Evolutionary conservation across 2,888 invertebrate genomes (phyloP).

Genomic region (Yponomeuta cagnagella): DNA sequence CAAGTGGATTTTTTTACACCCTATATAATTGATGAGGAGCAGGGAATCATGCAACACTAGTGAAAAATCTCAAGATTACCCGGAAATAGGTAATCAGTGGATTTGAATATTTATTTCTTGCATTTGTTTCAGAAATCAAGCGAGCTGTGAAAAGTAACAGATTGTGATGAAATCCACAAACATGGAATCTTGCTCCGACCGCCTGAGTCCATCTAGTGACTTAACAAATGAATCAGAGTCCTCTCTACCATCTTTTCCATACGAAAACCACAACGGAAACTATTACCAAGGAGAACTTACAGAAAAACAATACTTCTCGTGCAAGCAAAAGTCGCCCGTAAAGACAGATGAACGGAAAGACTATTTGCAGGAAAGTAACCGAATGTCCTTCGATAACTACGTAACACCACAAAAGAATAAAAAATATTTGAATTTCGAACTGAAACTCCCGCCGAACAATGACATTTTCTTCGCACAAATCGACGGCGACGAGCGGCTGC

Average conservation of each 20-base stretch:
- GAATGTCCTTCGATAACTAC: conserved; percentile 56
- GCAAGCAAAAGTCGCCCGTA: conserved; percentile 49
- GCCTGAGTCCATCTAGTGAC: conserved; percentile 64
- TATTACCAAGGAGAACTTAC: conserved; percentile 50
- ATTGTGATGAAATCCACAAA: conserved; percentile 67
- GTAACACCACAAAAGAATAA: conserved; percentile 53
- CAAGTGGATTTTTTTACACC: too few species aligned
- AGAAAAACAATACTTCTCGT: conserved; percentile 60
- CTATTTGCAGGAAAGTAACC: conserved; percentile 59
- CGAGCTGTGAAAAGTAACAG: neutral
- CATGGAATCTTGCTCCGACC: conserved; percentile 64
- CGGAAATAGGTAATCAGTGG: too few species aligned
- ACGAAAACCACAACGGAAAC: conserved; percentile 52
- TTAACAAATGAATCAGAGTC: conserved; percentile 66
- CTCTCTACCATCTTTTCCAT: conserved; percentile 57
- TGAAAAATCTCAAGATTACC: too few species aligned
- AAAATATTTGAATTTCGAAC: conserved; percentile 67
- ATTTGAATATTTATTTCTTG: too few species aligned
- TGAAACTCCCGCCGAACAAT: conserved; percentile 59
- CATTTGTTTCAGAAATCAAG: neutral
- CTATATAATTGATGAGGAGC: too few species aligned
- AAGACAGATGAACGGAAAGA: conserved; percentile 40
- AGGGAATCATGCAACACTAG: too few species aligned
- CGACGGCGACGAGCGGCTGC: conserved; percentile 50
- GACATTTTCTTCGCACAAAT: conserved; percentile 59